Conservation (phyloP, 92 coral and sea anemone species). For the Paragorgia papillata region DNA sequence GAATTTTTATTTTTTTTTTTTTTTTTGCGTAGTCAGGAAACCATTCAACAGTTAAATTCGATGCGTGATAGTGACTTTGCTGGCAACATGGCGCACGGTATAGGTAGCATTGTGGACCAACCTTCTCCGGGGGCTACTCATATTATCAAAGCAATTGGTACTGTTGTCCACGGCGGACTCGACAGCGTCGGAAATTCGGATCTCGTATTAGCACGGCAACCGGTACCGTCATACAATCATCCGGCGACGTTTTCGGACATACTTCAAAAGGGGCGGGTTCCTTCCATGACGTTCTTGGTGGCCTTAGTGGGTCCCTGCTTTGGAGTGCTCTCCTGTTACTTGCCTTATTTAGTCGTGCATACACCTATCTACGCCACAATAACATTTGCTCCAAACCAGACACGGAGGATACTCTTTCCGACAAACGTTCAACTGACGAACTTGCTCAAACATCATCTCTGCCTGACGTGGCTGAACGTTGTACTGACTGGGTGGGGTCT, state of each 20-base stretch:
- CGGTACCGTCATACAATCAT: background rate
- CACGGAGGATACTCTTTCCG: background rate
- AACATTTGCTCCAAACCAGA: background rate
- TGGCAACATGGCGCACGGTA: conserved; percentile 5
- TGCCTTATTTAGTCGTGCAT: background rate
- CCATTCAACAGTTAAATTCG: background rate
- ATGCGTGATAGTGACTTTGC: background rate
- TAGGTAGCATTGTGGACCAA: conserved; percentile 2
- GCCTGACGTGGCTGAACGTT: background rate
- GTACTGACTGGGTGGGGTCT: conserved; percentile 16
- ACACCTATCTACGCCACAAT: background rate
- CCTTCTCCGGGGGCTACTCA: conserved; percentile 10
- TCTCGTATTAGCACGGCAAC: background rate
- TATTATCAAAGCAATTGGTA: background rate
- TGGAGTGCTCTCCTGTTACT: conserved; percentile 10
- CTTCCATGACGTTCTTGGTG: conserved; percentile 20
- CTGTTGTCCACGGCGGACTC: background rate
- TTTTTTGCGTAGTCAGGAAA: conserved; percentile 3
- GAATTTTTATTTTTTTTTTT: conserved; percentile 11
- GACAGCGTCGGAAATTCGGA: background rate
- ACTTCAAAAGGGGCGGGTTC: background rate
- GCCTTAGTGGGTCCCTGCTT: conserved; percentile 13
- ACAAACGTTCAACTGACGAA: background rate
- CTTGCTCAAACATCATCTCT: background rate
- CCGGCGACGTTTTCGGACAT: background rate